Conservation (phyloP, 2,113 vertebrate genomes). For the Camelus dromedarius region DNA sequence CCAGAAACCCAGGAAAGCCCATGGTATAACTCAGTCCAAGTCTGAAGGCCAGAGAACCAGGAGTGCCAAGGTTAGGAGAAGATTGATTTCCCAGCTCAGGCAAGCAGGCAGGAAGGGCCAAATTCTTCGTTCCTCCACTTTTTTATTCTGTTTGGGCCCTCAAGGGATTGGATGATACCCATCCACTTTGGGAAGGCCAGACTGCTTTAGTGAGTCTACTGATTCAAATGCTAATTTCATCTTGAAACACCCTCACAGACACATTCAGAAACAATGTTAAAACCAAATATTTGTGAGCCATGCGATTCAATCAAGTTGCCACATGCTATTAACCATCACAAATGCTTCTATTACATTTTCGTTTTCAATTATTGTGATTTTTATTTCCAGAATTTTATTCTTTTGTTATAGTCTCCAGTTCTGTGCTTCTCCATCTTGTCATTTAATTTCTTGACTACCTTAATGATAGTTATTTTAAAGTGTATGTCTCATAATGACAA, state of each 20-base stretch:
- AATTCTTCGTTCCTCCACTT: not conserved
- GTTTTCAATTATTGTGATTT: not conserved
- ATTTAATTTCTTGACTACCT: not conserved
- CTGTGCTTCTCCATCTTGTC: not conserved
- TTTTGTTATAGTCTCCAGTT: not conserved
- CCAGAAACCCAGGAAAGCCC: not conserved
- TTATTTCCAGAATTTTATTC: not conserved
- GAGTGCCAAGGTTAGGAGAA: not conserved
- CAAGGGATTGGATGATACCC: too few relatives aligned
- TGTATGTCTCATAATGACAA: not conserved
- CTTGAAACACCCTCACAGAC: not conserved
- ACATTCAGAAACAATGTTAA: not conserved
- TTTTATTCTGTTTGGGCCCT: not conserved
- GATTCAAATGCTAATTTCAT: too few relatives aligned
- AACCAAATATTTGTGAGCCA: not conserved
- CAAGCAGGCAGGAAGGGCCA: not conserved
- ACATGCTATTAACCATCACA: not conserved
- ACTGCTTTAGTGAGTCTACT: too few relatives aligned
- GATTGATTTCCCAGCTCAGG: not conserved
- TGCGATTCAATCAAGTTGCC: not conserved
- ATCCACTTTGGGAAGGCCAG: too few relatives aligned
- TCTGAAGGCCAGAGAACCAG: not conserved
- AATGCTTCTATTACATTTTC: not conserved
- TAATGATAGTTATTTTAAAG: constrained; percentile 2
- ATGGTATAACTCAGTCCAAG: not conserved